Percentiles rank a stretch among this genome's conserved stretches.
These are phyloP conservation scores for Paracanthobrama guichenoti DNA, from an alignment of 2,113 vertebrate genomes.

Conservation along the genomic window DNA sequence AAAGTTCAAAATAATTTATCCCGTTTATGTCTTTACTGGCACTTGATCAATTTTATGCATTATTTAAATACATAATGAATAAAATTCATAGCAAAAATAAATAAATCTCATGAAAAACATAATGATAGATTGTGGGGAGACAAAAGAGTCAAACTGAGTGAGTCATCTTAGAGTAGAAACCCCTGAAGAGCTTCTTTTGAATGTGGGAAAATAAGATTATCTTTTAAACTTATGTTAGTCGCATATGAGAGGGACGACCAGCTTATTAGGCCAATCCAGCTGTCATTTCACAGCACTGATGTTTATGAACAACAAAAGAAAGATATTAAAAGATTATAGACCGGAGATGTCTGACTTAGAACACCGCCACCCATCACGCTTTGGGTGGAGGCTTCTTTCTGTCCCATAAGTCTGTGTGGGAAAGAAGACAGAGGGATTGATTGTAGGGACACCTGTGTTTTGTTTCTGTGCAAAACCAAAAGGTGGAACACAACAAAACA, in stretches of 20 bases:
- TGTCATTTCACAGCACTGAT: conserved; percentile 29
- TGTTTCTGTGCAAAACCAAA: conserved; percentile 34
- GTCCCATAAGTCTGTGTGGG: conserved; percentile 26
- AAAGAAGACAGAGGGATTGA: conserved; percentile 36
- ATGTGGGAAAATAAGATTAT: background rate
- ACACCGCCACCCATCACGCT: background rate
- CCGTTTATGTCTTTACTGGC: background rate
- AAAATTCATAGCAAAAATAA: background rate
- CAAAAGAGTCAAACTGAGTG: background rate
- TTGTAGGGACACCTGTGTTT: conserved; percentile 52
- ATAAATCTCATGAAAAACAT: background rate
- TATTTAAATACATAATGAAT: background rate
- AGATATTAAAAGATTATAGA: conserved; percentile 39
- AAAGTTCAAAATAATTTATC: background rate
- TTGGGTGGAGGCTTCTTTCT: conserved; percentile 28
- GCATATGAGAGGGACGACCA: background rate
- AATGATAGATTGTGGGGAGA: background rate
- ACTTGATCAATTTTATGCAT: background rate
- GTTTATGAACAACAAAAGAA: conserved; percentile 16
- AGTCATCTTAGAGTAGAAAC: background rate
- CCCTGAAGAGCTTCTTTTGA: background rate
- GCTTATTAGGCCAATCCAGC: background rate
- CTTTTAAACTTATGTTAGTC: conserved; percentile 8
- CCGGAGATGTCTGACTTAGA: conserved; percentile 26
- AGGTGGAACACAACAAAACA: conserved; percentile 36